These are phyloP conservation scores for Protobothrops mucrosquamatus DNA, from an alignment of 2,113 vertebrate species.

Conservation along the genomic window DNA sequence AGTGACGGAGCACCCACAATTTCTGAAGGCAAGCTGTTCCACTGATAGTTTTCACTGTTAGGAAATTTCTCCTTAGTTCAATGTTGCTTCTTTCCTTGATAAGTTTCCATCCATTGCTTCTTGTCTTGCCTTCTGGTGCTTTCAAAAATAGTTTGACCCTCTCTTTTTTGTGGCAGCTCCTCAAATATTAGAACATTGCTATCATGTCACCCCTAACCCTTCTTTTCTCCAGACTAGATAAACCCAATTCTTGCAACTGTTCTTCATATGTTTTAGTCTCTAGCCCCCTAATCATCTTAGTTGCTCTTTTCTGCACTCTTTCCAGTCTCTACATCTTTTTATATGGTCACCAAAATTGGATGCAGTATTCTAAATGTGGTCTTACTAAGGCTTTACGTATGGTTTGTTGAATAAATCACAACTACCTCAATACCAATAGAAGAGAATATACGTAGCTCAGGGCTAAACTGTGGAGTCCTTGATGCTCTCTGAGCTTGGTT, in stretches of 20 bases:
- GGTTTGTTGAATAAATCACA: not conserved
- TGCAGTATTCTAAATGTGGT: not conserved
- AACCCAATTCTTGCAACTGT: not conserved
- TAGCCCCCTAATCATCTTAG: not conserved
- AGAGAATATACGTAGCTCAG: not conserved
- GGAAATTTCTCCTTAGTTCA: not conserved
- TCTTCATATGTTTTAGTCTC: not conserved
- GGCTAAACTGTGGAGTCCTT: not conserved
- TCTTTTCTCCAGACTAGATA: not conserved
- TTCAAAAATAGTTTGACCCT: not conserved
- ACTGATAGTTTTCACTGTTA: not conserved
- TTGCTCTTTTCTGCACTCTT: not conserved
- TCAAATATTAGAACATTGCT: not conserved
- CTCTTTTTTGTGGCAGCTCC: not conserved
- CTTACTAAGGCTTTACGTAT: not conserved
- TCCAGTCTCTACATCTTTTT: not conserved
- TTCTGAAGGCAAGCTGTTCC: not conserved
- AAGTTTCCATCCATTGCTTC: not conserved
- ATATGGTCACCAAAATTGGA: not conserved
- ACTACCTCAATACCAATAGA: not conserved
- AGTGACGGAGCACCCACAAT: not conserved
- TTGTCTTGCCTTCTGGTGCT: not conserved
- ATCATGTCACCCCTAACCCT: not conserved
- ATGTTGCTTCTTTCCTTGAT: not conserved
- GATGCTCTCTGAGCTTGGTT: not conserved